Evolutionary conservation across 2,888 invertebrate genomes (phyloP), one percentile per base, ranked within the genome.

Genomic region (Caenorhabditis becei): DNA sequence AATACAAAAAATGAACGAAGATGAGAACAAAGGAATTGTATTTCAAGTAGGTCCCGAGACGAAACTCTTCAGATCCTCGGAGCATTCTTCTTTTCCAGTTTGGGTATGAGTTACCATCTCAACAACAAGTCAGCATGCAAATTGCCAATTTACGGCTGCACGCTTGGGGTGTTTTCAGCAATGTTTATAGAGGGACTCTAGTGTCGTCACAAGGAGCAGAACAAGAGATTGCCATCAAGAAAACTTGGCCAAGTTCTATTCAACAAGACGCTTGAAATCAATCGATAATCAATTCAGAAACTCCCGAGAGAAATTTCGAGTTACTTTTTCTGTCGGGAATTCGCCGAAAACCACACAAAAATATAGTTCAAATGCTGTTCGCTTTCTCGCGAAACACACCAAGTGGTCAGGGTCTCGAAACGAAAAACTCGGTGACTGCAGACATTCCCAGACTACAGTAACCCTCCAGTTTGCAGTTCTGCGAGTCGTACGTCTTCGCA

Each of bases 191-290:
- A 56, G 85, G 83, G 32, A 82, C 82, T 0, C 28, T 85, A n/a
- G n/a, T n/a, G 0, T 26, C 83, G 8, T 61, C 61, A 16, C 83
- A 83, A 1, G 80, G 75, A 11, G 61, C 79, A 4, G 72, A 71
- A 37, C 78, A 77, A 23, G 86, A 88, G 44, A 77, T 88, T 44
- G 88, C 88, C 10, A 82, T 88, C 65, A 88, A 88, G 69, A 88
- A 88, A 59, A 88, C 87, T 16, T 88, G 88, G 88, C 85, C 85
- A 16, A 80, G 80, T 41, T 80, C n/a, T n/a, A n/a, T n/a, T n/a
- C n/a, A n/a, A n/a, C n/a, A n/a, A n/a, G n/a, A n/a, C n/a, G n/a
- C n/a, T n/a, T n/a, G n/a, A n/a, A n/a, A n/a, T n/a, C n/a, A n/a
- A n/a, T n/a, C n/a, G n/a, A n/a, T n/a, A n/a, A n/a, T n/a, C n/a